Evolutionary conservation across 2,888 invertebrate species (phyloP).

Genomic region (Napeogenes inachia): DNA sequence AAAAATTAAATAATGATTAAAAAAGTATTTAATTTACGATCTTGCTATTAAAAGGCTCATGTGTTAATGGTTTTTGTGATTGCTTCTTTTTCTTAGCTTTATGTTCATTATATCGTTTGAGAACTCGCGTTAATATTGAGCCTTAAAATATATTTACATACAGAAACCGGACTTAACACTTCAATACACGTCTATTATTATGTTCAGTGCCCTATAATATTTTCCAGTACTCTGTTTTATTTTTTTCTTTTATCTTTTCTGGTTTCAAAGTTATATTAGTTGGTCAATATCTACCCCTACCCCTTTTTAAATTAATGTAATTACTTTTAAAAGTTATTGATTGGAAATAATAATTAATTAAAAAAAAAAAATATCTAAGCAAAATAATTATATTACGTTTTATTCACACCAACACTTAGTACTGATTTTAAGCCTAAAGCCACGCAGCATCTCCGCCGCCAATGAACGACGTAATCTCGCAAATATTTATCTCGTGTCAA

Average conservation of each 20-base stretch:
- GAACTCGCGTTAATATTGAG: slow-evolving; percentile 21
- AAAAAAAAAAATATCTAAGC: no score
- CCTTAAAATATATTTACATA: slow-evolving; percentile 8
- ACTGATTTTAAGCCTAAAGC: slow-evolving; percentile 21
- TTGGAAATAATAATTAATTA: no score
- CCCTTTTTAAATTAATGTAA: no score
- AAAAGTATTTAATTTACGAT: slow-evolving; percentile 63
- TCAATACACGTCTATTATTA: no score
- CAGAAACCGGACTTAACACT: not conserved
- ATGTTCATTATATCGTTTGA: slow-evolving; percentile 30
- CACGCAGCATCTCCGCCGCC: slow-evolving; percentile 46
- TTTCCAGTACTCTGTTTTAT: no score
- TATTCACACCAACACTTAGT: slow-evolving; percentile 34
- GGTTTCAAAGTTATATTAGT: no score
- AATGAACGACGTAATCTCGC: slow-evolving; percentile 58
- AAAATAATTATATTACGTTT: slow-evolving; percentile 9
- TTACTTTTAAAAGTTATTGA: no score
- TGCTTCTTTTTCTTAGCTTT: slow-evolving; percentile 33
- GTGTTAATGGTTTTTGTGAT: slow-evolving; percentile 64
- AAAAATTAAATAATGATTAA: slow-evolving; percentile 52
- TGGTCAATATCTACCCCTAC: no score
- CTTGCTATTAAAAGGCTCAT: slow-evolving; percentile 61
- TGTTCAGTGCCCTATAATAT: no score
- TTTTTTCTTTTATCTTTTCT: no score
- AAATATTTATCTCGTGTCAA: slow-evolving; percentile 76